These are phyloP conservation scores for Drosophila siamana DNA, from an alignment of 2,888 invertebrate genomes.

Conservation along the genomic window DNA sequence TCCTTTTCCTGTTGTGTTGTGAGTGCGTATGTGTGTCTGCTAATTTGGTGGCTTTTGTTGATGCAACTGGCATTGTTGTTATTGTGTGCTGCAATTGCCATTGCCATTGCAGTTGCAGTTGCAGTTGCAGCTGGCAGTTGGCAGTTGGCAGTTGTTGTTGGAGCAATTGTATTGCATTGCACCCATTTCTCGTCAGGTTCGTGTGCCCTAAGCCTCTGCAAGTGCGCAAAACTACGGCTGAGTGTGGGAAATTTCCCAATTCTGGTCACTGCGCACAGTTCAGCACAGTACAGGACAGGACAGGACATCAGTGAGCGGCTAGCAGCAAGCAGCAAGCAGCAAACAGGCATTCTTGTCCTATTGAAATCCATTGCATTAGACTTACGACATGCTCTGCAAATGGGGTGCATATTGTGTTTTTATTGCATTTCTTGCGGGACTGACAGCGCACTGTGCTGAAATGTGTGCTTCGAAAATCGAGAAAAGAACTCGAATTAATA, in stretches of 20 bases:
- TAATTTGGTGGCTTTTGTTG: conserved; percentile 76
- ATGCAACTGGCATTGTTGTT: conserved; percentile 49
- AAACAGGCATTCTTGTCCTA: conserved; percentile 41
- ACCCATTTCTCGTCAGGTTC: conserved; percentile 50
- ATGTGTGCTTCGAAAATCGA: conserved; percentile 4
- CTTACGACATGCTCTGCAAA: conserved; percentile 18
- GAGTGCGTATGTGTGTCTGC: conserved; percentile 63
- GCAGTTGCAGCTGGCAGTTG: background rate
- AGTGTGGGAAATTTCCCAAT: conserved; percentile 6
- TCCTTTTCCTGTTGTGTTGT: conserved; percentile 22
- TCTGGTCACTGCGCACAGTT: background rate
- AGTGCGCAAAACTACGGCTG: conserved; percentile 26
- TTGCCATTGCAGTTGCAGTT: conserved; percentile 3
- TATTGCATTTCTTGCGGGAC: conserved; percentile 34
- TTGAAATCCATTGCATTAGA: conserved; percentile 55
- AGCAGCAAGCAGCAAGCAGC: no score
- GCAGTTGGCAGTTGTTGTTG: no score
- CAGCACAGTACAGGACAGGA: background rate
- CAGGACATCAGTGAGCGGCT: no score
- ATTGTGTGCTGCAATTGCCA: conserved; percentile 30
- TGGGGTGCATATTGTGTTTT: conserved; percentile 37
- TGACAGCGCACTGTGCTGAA: background rate
- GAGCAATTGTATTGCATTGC: conserved; percentile 42
- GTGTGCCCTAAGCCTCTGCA: conserved; percentile 18
- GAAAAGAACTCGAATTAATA: conserved; percentile 7